Evolutionary conservation across 2,797 vertebrate genomes (phyloP), one percentile per base, ranked within the genome.

Genomic region (Melanotaenia pygmaea): DNA sequence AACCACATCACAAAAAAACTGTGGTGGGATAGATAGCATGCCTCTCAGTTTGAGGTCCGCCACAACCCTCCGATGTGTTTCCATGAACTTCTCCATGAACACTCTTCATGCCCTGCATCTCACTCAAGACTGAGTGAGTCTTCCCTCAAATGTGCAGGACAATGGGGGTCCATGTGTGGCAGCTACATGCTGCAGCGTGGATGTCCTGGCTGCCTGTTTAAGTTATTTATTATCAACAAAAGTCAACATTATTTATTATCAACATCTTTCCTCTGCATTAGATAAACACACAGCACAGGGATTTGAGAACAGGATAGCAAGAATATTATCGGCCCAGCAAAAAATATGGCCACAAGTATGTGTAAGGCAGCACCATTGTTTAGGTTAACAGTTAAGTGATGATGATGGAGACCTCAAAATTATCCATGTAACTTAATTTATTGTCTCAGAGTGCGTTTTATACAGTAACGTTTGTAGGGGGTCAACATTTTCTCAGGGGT

Each of bases 201-300:
- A 79, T 34, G 76, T 76, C 65, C 83, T 10, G 68, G 37, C 62
- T 43, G 76, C 12, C 75, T 90, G 88, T 92, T 93, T 91, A 64
- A 73, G 83, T 89, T 90, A 90, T 93, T 90, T 92, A 92, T 93
- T 88, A 92, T 93, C 87, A 92, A 92, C 82, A 85, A 88, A 92
- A n/a, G n/a, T n/a, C n/a, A n/a, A n/a, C n/a, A n/a, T n/a, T n/a
- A n/a, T n/a, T n/a, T n/a, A n/a, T n/a, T n/a, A n/a, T n/a, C n/a
- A 93, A 93, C 92, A 84, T 79, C 77, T 84, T 86, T 82, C 77
- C 79, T 84, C 70, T n/a, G 14, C 68, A 84, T 84, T 86, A 84
- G 86, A 90, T 92, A 91, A 93, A 93, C 82, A 92, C 64, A 58
- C 59, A 67, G 72, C 67, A 63, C 63, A 2, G 78, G 73, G 88